Base-by-base conservation (phyloP, 2,113 vertebrate species). In the Tiliqua scincoides region DNA sequence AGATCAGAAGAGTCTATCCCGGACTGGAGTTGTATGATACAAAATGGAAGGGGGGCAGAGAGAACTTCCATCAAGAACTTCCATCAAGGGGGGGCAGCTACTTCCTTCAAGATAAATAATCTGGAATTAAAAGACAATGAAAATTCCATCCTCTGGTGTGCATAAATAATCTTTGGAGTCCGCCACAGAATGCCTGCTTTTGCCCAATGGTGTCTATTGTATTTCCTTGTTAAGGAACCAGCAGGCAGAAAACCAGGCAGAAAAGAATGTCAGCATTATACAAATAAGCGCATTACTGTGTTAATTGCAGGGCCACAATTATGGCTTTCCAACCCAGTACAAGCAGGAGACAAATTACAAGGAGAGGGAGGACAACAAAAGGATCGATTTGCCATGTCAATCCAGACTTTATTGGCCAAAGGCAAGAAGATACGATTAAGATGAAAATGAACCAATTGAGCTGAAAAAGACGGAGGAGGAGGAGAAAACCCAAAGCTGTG, bases 271-370 rank as follows among this genome's bases (percentile, higher is more conserved):
- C 14, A 89, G 2, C 32, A 78, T 86, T 77, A 87, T 11, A 32
- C 32, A 91, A 89, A 73, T 87, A 83, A 82, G 20, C 25, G 62
- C 10, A 76, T 52, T 86, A 89, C 30, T 70, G 1, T 30, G 62
- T 43, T 81, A 72, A 87, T 59, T 93, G 63, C 62, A 83, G 57
- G 86, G 25, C 35, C 43, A 52, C 84, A 35, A 87, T 88, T 84
- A 83, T 61, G 3, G 0, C 54, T 87, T 85, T 73, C 15, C 57
- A n/a, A 25, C 0, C 15, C 81, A 77, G 0, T 61, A 14, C 43
- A 89, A 70, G 86, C 1, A 70, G 84, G 77, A 93, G 43, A 93
- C 77, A 20, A 73, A 78, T n/a, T 79, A 59, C 15, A 71, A 87
- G 67, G 23, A 85, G 32, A 18, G 91, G 83, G 43, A 7, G 84